These are phyloP conservation scores for Coracias cyanogaster DNA, from an alignment of 2,797 vertebrate species.

Conservation along the genomic window DNA sequence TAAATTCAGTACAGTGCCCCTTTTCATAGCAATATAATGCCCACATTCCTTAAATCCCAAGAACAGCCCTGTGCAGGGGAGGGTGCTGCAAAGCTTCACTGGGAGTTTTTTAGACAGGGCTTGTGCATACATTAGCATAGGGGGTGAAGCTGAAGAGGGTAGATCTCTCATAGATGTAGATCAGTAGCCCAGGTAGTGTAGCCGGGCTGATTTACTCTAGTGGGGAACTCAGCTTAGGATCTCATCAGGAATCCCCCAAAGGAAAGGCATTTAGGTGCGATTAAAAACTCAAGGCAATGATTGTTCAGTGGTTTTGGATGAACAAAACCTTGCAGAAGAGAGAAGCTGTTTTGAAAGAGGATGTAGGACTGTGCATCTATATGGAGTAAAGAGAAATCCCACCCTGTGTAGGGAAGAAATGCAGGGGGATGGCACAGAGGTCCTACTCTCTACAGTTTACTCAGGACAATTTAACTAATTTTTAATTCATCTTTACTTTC, in stretches of 20 bases:
- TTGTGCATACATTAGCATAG: accelerated
- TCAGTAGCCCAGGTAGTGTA: background rate
- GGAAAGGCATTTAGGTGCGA: background rate
- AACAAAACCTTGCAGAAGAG: background rate
- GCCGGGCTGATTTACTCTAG: background rate
- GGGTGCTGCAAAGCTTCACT: background rate
- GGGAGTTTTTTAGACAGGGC: background rate
- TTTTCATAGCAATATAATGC: slow-evolving; percentile 17
- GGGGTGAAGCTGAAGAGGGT: background rate
- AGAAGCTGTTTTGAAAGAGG: background rate
- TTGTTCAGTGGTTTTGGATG: background rate
- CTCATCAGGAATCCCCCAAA: background rate
- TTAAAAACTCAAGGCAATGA: background rate
- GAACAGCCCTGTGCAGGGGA: slow-evolving; percentile 24
- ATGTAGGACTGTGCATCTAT: background rate
- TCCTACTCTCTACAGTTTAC: background rate
- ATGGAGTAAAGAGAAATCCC: background rate
- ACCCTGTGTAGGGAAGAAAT: background rate
- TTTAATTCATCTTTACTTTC: background rate
- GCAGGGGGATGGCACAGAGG: background rate
- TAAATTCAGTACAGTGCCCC: slow-evolving; percentile 11
- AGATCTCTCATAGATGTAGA: background rate
- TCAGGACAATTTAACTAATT: background rate
- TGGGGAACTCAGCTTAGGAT: background rate
- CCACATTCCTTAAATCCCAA: slow-evolving; percentile 62